Percentiles rank a stretch among this genome's conserved stretches.
phyloP scores from a whole-genome alignment of 1,140 invertebrate genomes.

The Dreissena rostriformis region DNA sequence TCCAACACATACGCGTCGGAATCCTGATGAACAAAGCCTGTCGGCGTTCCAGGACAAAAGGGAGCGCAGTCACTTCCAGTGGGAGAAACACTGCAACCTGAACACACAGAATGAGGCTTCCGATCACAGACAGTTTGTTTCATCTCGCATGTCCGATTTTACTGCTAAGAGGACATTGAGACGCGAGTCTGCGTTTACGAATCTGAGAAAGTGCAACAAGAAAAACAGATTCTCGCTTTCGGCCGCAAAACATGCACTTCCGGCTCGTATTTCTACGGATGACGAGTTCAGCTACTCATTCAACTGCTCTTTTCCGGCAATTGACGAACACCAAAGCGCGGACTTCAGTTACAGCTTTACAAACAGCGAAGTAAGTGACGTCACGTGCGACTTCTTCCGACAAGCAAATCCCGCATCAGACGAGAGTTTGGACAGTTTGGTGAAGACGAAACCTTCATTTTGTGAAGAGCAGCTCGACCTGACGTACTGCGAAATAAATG shows the following conservation, averaged over 20 bases:
- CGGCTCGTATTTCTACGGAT: background rate
- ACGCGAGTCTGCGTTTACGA: constrained; percentile 34
- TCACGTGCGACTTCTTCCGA: background rate
- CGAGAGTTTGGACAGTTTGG: background rate
- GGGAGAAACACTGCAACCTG: background rate
- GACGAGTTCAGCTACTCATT: constrained; percentile 36
- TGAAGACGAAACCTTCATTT: background rate
- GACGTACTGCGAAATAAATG: no score
- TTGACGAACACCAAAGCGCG: constrained; percentile 32
- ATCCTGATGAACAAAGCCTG: background rate
- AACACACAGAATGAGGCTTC: background rate
- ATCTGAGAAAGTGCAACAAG: constrained; percentile 4
- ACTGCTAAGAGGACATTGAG: background rate
- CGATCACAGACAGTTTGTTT: background rate
- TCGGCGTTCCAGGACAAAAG: constrained; percentile 7
- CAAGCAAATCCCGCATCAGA: background rate
- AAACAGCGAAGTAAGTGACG: background rate
- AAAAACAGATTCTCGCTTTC: constrained; percentile 25
- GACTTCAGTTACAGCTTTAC: constrained; percentile 16
- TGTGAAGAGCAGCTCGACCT: no score
- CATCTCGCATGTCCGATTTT: background rate
- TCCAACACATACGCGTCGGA: constrained; percentile 3
- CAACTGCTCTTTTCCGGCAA: constrained; percentile 41
- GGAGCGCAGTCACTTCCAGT: constrained; percentile 19
- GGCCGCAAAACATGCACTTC: background rate